Conservation (phyloP, 2,113 vertebrate species). For the Pholis gunnellus region DNA sequence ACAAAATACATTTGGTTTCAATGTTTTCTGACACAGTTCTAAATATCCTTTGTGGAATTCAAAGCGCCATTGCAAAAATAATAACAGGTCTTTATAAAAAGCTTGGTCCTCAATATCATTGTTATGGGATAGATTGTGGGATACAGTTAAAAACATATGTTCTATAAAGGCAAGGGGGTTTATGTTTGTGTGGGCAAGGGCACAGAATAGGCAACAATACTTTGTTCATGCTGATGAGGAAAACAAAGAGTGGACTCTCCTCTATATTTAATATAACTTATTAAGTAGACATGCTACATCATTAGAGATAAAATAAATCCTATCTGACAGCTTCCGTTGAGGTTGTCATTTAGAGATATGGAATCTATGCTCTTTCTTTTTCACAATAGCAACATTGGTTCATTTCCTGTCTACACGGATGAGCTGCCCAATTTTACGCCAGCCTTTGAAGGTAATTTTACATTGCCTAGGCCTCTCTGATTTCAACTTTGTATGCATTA, state of each 20-base stretch:
- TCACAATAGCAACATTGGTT: conserved; percentile 87
- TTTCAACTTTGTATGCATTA: conserved; percentile 85
- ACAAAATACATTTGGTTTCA: neutral
- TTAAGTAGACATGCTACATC: conserved; percentile 49
- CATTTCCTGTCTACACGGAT: conserved; percentile 88
- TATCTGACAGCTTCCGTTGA: conserved; percentile 56
- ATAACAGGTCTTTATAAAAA: neutral
- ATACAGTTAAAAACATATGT: neutral
- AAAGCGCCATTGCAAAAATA: neutral
- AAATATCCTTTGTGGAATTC: neutral
- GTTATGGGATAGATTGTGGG: neutral
- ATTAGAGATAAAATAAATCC: conserved; percentile 57
- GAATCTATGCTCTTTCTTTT: conserved; percentile 50
- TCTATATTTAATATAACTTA: conserved; percentile 47
- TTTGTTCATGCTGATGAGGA: conserved; percentile 35
- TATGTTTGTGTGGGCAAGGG: neutral
- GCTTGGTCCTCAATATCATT: neutral
- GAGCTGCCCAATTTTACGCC: conserved; percentile 89
- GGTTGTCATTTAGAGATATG: conserved; percentile 50
- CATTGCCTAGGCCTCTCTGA: conserved; percentile 86
- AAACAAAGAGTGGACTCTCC: conserved; percentile 14
- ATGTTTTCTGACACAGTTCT: neutral
- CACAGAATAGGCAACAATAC: conserved; percentile 7
- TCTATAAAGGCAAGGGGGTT: neutral
- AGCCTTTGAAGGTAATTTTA: conserved; percentile 87